A percentile compares a stretch with the other conserved stretches of the same genome.
These are phyloP conservation scores for Pachyuromys duprasi DNA, from an alignment of 2,797 vertebrate genomes.

Conservation along the genomic window DNA sequence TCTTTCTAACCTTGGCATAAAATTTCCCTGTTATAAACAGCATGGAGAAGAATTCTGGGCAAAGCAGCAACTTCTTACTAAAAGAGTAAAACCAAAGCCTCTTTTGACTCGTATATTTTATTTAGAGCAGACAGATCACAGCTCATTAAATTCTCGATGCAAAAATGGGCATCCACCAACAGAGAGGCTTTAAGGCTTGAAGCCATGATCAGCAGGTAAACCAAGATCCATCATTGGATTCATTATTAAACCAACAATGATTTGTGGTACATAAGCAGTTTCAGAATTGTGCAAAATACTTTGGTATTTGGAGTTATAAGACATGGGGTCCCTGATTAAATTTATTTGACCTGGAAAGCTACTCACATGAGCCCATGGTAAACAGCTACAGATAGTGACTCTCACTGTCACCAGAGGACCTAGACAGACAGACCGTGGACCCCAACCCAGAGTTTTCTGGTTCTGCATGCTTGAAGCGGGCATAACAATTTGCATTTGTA, in stretches of 20 bases:
- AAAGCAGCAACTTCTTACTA: neutral
- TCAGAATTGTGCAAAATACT: neutral
- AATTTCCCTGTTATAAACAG: neutral
- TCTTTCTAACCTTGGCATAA: neutral
- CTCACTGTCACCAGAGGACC: neutral
- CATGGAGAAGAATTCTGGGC: neutral
- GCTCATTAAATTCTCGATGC: conserved; percentile 5
- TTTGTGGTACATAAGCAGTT: neutral
- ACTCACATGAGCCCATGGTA: neutral
- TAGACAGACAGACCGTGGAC: neutral
- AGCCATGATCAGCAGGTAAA: neutral
- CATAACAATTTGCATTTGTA: neutral
- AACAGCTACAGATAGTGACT: neutral
- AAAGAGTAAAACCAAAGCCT: neutral
- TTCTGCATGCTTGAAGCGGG: neutral
- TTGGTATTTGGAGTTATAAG: neutral
- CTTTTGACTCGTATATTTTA: neutral
- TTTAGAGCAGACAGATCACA: neutral
- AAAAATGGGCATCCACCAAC: neutral
- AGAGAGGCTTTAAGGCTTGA: neutral
- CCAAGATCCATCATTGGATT: conserved; percentile 19
- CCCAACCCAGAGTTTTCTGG: neutral
- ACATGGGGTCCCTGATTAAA: neutral
- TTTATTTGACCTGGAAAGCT: neutral
- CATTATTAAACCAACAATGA: neutral